phyloP scores from a whole-genome alignment of 2,888 invertebrate genomes.

The Papilio gigon region DNA sequence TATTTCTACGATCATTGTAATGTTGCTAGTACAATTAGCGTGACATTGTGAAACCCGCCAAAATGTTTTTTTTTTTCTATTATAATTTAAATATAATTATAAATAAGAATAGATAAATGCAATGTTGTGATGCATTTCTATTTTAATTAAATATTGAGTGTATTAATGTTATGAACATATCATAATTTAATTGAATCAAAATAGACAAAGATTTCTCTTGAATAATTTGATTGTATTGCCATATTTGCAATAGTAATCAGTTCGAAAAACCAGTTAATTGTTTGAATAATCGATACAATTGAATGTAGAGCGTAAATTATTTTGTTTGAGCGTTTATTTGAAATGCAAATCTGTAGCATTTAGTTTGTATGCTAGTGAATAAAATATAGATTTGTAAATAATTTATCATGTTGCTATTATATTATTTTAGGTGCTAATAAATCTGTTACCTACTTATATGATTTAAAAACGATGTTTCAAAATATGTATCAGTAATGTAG shows the following conservation, averaged over 20 bases:
- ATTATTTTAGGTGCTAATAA: conserved; percentile 78
- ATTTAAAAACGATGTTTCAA: conserved; percentile 44
- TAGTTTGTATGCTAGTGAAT: conserved; percentile 73
- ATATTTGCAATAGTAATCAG: conserved; percentile 36
- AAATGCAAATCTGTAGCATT: conserved; percentile 65
- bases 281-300: conserved; percentile 58
- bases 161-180: conserved; percentile 41
- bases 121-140: conserved; percentile 43
- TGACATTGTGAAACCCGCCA: conserved; percentile 42
- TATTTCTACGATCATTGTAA: conserved; percentile 26
- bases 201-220: conserved; percentile 28
- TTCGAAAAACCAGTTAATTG: conserved; percentile 59
- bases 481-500: conserved; percentile 50
- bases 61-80: conserved; percentile 38
- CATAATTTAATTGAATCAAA: conserved; percentile 36
- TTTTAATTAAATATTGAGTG: conserved; percentile 39
- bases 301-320: conserved; percentile 79
- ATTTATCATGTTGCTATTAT: conserved; percentile 72
- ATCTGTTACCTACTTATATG: conserved; percentile 57
- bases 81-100: conserved; percentile 33
- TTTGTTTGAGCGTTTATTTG: conserved; percentile 72
- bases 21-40: conserved; percentile 41
- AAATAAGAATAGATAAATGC: conserved; percentile 39
- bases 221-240: conserved; percentile 33
- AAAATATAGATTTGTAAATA: conserved; percentile 73